phyloP scores from a whole-genome alignment of 1,140 invertebrate species.

The Bombus superbus region DNA sequence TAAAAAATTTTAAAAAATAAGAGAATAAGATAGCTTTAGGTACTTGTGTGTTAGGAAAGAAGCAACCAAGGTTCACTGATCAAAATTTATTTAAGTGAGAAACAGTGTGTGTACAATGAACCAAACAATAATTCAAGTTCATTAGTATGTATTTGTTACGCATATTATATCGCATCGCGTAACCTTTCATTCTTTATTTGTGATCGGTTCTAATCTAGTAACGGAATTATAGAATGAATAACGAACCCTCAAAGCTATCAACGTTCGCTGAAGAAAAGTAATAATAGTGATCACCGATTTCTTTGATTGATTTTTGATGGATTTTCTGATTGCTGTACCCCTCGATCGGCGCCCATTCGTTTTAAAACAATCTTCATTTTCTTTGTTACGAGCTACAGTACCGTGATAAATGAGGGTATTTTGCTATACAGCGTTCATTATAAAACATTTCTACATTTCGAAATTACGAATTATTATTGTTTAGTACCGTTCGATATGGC shows the following conservation, averaged over 20 bases:
- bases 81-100: background rate
- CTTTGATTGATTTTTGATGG: slow-evolving; percentile 42
- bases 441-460: slow-evolving; percentile 5
- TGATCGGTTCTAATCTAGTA: slow-evolving; percentile 15
- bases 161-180: background rate
- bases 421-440: slow-evolving; percentile 2
- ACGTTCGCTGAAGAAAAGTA: background rate
- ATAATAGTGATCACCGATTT: slow-evolving; percentile 41
- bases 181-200: too few relatives aligned
- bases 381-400: background rate
- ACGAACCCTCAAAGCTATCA: background rate
- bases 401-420: background rate
- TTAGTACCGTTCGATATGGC: slow-evolving; percentile 60
- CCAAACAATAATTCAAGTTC: background rate
- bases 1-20: background rate
- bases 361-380: slow-evolving; percentile 14
- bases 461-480: slow-evolving; percentile 71
- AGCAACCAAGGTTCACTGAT: too few relatives aligned
- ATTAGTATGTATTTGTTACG: background rate
- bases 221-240: slow-evolving; percentile 23
- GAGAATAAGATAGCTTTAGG: too few relatives aligned
- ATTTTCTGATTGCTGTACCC: slow-evolving; percentile 17
- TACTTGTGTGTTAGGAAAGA: too few relatives aligned
- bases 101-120: background rate
- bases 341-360: background rate